Base-by-base conservation (phyloP, 2,888 invertebrate species). In the Callimorpha dominula region DNA sequence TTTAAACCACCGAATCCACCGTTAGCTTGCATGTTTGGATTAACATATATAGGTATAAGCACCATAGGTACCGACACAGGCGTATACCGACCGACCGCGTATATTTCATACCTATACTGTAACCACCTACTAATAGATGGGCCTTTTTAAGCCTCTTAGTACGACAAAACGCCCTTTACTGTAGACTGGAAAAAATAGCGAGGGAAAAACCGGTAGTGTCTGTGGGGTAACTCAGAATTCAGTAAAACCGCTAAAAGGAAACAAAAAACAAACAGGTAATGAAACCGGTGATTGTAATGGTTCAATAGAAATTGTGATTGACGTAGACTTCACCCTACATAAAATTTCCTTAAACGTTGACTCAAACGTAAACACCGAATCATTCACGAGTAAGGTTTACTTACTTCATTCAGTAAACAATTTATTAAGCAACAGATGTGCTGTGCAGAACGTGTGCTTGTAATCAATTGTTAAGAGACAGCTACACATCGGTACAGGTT, bases 291-390 rank as follows among this genome's bases (percentile, higher is more conserved):
- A 72, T n/a, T 49, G 50, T 71, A 66, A 71, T 62, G 50, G 20
- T 69, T 70, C n/a, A 69, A 20, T 62, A 73, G 62, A 66, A 68
- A 73, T 52, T 50, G 42, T 50, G 52, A 52, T 65, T 69, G 60
- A 60, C 43, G 62, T 66, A 52, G 20, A 20, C 50, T 60, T 43
- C 12, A 42, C 42, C n/a, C 42, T 54, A 54, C 20, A 54, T 67
- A 54, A 17, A 42, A 52, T 54, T 54, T 67, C n/a, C 42, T 42
- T 54, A 57, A 20, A 14, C 7, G 60, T 14, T 60, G 14, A 60
- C 0, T 31, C 31, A 20, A 60, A 12, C 20, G 11, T 14, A 31
- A 31, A 14, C 20, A 60, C 12, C 60, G 14, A 12, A 14, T 31
- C 31, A 20, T 60, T 60, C 14, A 31, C 31, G 31, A 60, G 7